These are phyloP conservation scores for Stegostoma tigrinum DNA, from an alignment of 2,113 vertebrate species.

Conservation along the genomic window DNA sequence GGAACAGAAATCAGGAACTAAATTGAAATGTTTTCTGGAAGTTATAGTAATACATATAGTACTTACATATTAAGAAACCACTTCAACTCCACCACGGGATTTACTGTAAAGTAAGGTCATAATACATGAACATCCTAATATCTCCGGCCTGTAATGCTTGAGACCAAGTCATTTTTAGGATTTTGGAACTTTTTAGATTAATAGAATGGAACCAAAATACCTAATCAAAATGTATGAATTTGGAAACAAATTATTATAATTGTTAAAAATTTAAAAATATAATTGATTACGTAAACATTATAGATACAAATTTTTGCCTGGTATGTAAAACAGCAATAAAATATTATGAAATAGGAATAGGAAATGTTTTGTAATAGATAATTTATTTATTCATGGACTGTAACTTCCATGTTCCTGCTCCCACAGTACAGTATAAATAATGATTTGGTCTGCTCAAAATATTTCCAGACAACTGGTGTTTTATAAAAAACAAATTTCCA, in stretches of 20 bases:
- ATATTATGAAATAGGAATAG: not conserved
- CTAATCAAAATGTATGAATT: not conserved
- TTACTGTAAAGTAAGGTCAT: not conserved
- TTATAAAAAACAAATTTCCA: not conserved
- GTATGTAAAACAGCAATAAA: not conserved
- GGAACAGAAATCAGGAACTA: no score
- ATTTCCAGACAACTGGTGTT: not conserved
- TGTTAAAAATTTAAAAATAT: no score
- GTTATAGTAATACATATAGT: not conserved
- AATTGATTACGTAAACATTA: not conserved
- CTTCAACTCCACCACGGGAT: not conserved
- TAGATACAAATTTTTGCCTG: not conserved
- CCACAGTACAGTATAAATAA: not conserved
- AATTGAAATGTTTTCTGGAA: not conserved
- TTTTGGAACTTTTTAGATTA: not conserved
- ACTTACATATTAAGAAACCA: not conserved
- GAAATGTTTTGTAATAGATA: no score
- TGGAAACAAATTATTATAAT: no score
- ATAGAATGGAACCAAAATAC: not conserved
- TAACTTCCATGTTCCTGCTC: not conserved
- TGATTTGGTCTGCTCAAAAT: not conserved
- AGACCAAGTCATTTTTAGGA: not conserved
- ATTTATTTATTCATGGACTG: not conserved
- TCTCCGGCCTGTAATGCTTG: not conserved
- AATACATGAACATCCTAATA: not conserved